A percentile compares a stretch with the other conserved stretches of the same genome.
Evolutionary conservation across 2,888 invertebrate genomes (phyloP).

Genomic region (Synanthedon formicaeformis): DNA sequence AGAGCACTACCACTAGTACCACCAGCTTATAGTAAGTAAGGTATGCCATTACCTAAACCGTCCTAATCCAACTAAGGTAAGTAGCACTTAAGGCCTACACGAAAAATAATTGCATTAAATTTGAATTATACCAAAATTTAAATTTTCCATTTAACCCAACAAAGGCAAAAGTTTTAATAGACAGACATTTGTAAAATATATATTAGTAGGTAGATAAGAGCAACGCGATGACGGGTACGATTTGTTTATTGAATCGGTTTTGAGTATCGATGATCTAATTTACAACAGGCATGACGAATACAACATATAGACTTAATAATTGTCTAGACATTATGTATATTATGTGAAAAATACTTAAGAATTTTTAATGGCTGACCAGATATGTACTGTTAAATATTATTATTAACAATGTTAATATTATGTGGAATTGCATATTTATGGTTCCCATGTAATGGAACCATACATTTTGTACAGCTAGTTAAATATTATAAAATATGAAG

Average conservation of each 20-base stretch:
- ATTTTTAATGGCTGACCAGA: not conserved
- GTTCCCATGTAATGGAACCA: no score
- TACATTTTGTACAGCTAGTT: no score
- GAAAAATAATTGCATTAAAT: not conserved
- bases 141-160: no score
- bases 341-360: not conserved
- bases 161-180: not conserved
- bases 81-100: no score
- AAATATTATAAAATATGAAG: no score
- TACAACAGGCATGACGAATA: constrained; percentile 25
- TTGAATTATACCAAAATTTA: not conserved
- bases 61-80: no score
- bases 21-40: no score
- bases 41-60: no score
- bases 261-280: constrained; percentile 49
- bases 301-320: constrained; percentile 10
- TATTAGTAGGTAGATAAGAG: constrained; percentile 16
- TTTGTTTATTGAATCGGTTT: constrained; percentile 32
- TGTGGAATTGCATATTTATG: no score
- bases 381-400: no score
- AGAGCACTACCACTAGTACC: not conserved
- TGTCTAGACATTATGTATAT: no score
- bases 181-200: not conserved
- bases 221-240: constrained; percentile 30
- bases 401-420: no score